A percentile compares a stretch with the other conserved stretches of the same genome.
Evolutionary conservation across 2,113 vertebrate species (phyloP).

Genomic region (Hippolais icterina): DNA sequence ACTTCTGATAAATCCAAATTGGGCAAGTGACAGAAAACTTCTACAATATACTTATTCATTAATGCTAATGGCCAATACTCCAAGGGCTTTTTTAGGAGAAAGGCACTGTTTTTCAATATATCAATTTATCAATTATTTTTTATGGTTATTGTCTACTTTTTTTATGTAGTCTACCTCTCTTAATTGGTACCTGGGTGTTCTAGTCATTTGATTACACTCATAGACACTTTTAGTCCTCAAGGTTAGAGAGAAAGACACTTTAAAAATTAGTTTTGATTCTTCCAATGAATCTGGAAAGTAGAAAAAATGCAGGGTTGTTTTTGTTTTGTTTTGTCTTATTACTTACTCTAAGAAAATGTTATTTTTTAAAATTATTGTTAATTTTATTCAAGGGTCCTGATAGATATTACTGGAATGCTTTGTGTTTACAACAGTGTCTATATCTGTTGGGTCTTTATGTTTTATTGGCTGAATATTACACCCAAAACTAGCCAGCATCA

Average conservation of each 20-base stretch:
- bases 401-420: background rate
- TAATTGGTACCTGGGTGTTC: background rate
- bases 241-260: background rate
- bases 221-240: background rate
- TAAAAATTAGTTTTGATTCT: background rate
- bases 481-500: background rate
- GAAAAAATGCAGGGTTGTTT: background rate
- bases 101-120: background rate
- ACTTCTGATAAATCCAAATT: background rate
- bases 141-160: background rate
- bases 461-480: background rate
- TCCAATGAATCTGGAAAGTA: background rate
- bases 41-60: background rate
- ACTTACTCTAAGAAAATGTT: background rate
- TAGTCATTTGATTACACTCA: background rate
- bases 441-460: background rate
- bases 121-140: background rate
- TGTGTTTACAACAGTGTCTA: background rate
- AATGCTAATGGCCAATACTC: background rate
- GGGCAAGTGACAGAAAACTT: background rate
- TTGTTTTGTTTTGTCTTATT: background rate
- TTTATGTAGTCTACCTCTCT: background rate
- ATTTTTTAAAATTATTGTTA: background rate
- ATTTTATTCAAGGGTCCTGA: background rate
- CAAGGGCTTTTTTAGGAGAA: background rate